Base-by-base conservation (phyloP, 1,140 invertebrate genomes). In the Pseudomyrmex flavicornis region DNA sequence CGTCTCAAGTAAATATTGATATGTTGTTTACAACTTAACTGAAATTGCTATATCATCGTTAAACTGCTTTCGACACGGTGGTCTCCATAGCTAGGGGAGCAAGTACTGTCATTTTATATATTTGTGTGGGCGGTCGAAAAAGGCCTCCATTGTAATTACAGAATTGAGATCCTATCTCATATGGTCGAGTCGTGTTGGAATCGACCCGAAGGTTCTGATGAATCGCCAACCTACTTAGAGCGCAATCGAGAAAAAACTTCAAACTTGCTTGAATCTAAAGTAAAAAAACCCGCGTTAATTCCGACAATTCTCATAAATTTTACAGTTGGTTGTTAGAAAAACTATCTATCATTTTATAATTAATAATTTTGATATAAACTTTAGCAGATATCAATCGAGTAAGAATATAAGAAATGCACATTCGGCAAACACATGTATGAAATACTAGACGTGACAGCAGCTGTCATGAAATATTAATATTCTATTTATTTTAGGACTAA, bases 361-460 rank as follows among this genome's bases (percentile, higher is more conserved):
- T 35, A 35, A 75, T 48, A 54, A 35, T 2, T 69, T 35, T 3
- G 20, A 79, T 58, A 56, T 9, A 68, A 79, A 17, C 12, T 26
- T 68, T n/a, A 66, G 61, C 73, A 15, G 56, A 65, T 35, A 58
- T 35, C 35, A 35, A 35, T 35, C 35, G 63, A 77, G 48, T 48
- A 82, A 86, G 85, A 66, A 83, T 89, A 85, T 88, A 68, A 73
- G 82, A 66, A 77, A 84, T 69, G 85, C 79, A 76, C 84, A 88
- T 66, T 35, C 35, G 5, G 5, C 62, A 88, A 88, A 88, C 91
- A 92, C 91, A 92, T 91, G 90, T 90, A 75, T 87, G 82, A 85
- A 86, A 89, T 89, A 92, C 88, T 88, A 92, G 66, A 91, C 92
- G 89, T 92, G 91, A 93, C 92, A 91, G 87, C 92, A 93, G 90